Evolutionary conservation across 1,140 invertebrate genomes (phyloP), one percentile per base, ranked within the genome.

Genomic region (roundworm (Caenorhabditis elegans)): DNA sequence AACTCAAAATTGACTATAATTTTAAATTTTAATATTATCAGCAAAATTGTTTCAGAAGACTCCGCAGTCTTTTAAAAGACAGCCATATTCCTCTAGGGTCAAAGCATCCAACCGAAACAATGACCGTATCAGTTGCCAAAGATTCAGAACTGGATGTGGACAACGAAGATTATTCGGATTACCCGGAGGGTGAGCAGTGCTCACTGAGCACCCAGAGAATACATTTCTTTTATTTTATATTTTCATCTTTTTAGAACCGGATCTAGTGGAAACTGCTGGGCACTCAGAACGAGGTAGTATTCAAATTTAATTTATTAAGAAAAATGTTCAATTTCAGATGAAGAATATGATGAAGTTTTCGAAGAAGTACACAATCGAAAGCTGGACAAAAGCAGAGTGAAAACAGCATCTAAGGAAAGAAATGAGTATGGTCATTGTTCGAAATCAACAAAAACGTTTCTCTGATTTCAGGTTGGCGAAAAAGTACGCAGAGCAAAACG

Each of bases 401-500:
- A 39, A 70, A 0, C 60, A 1, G 34, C 1, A 22, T 11, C 24
- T 1, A 70, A 39, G 8, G 60, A 70, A 0, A 70, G 34, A 22
- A 70, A 70, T 24, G 31, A 11, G 60, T 70, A 22, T 8, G 60
- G 22, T 6, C 19, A 39, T 26, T n/a, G 11, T 17, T 70, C 13
- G 2, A 26, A 4, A 13, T 22, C 0, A 10, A 2, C 2, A 22
- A 31, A 34, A 17, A 70, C 60, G 11, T 17, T 22, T 34, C 1
- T 60, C 43, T 31, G 19, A 39, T 22, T 70, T 70, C n/a, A 70
- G 60, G 22, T 22, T 70, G 31, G 60, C 60, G 3, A 70, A 70
- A 17, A 70, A 70, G 13, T 70, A 70, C 26, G 60, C 60, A 2
- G 60, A 70, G 34, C 60, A 70, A 22, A 70, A 70, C n/a, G 60